Evolutionary conservation across 2,888 invertebrate species (phyloP), one percentile per base, ranked within the genome.

Genomic region (Epiblema foenella): DNA sequence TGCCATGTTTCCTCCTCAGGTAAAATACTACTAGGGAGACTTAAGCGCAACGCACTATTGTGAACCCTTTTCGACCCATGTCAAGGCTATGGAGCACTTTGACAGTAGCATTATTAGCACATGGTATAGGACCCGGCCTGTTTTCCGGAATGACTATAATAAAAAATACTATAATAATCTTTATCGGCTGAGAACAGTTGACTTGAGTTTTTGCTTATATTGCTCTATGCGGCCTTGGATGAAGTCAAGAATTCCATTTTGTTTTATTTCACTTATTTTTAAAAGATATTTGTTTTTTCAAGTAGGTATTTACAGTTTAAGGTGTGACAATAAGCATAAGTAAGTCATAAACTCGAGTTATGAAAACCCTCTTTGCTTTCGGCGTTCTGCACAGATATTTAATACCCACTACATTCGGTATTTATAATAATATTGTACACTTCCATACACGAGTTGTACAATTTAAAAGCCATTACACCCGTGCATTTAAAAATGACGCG

Each of bases 41-140:
- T 75, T 77, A 77, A 81, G 82, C 77, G 77, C 77, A 77, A 75
- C 76, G 75, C 75, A 79, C 83, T 82, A 85, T 86, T 67, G 65
- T 85, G 87, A 85, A 85, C 85, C 88, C 85, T 83, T 85, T 83
- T 81, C 81, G 86, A 89, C 89, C 89, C 89, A 85, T 81, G 82
- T 89, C 89, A 89, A 85, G 81, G 81, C 77, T 82, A 81, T 80
- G 78, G 80, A 83, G 79, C 85, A 84, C 80, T 86, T 86, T 89
- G 89, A 89, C 89, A 87, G 86, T 85, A 86, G 85, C 88, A 88
- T 89, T 89, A 89, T 89, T 88, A 89, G 85, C 89, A 89, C 87
- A 80, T 83, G 86, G 84, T 82, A 84, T 81, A 78, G 76, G 81
- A 81, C 79, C 76, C 77, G 75, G 76, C 69, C 76, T 77, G 79